Conservation (phyloP, 1,140 invertebrate genomes). For the Drosophila ambigua region DNA sequence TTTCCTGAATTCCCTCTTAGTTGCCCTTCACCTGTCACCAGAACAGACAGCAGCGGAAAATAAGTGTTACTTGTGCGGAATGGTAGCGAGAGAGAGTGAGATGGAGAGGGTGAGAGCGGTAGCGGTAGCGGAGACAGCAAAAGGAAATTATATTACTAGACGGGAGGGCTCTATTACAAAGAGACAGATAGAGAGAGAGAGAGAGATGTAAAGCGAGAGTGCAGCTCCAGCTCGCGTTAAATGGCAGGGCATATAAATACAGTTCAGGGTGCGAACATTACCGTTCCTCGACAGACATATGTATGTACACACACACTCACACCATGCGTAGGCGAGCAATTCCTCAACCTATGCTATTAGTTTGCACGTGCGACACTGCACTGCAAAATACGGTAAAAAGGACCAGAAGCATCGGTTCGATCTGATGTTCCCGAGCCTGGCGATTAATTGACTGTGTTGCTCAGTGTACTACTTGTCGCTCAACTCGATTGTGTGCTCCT, state of each 20-base stretch:
- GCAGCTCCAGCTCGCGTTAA: not conserved
- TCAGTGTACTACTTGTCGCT: conserved; percentile 1
- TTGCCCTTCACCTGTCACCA: not conserved
- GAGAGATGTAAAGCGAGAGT: not conserved
- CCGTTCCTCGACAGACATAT: not conserved
- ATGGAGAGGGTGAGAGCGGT: conserved; percentile 1
- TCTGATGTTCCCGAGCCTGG: not conserved
- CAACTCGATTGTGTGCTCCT: too few species aligned
- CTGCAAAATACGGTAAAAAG: not conserved
- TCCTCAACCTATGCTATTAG: too few species aligned
- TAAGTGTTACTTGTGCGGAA: conserved; percentile 24
- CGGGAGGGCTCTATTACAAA: conserved; percentile 16
- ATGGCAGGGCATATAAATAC: not conserved
- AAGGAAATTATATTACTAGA: conserved; percentile 48
- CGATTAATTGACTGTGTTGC: conserved; percentile 10
- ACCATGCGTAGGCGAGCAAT: not conserved
- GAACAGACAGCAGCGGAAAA: not conserved
- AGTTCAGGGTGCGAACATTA: not conserved
- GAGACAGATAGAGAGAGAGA: not conserved
- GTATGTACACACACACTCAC: not conserved
- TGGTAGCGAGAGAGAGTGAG: not conserved
- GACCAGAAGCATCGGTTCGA: not conserved
- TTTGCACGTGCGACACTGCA: not conserved
- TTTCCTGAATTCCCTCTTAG: not conserved
- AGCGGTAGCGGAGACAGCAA: conserved; percentile 18